Evolutionary conservation across 2,797 vertebrate species (phyloP).

Genomic region (Glossophaga mutica): DNA sequence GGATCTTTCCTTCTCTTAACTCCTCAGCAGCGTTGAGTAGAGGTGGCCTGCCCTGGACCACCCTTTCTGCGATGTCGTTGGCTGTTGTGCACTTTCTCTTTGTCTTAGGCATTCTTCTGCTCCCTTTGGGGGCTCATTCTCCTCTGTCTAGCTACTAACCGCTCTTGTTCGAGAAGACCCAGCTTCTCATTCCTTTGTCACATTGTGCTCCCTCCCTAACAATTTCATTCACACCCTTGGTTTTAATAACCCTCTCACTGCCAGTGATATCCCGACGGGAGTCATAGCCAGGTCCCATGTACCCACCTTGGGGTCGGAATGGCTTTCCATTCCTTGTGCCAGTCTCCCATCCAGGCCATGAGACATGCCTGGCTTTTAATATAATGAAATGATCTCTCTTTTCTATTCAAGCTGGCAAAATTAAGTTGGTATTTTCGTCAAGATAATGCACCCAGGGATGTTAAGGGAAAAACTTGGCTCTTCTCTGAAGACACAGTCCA

Average conservation of each 20-base stretch:
- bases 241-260: background rate
- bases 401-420: conserved; percentile 2
- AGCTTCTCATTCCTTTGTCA: background rate
- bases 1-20: background rate
- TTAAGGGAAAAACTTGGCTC: background rate
- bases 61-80: background rate
- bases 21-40: background rate
- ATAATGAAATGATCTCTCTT: background rate
- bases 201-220: too few relatives aligned
- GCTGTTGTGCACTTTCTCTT: background rate
- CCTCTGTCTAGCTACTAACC: background rate
- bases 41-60: background rate
- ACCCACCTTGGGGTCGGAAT: background rate
- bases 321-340: background rate
- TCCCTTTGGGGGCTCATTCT: background rate
- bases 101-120: background rate
- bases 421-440: background rate
- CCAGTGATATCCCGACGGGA: background rate
- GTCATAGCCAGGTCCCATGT: background rate
- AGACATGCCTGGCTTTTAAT: background rate
- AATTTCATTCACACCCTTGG: background rate
- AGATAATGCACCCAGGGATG: background rate
- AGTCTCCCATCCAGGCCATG: background rate
- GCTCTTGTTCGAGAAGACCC: background rate
- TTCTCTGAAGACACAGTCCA: background rate